A percentile compares a stretch with the other conserved stretches of the same genome.
Evolutionary conservation across 2,113 vertebrate genomes (phyloP).

Genomic region (Desmodus rotundus): DNA sequence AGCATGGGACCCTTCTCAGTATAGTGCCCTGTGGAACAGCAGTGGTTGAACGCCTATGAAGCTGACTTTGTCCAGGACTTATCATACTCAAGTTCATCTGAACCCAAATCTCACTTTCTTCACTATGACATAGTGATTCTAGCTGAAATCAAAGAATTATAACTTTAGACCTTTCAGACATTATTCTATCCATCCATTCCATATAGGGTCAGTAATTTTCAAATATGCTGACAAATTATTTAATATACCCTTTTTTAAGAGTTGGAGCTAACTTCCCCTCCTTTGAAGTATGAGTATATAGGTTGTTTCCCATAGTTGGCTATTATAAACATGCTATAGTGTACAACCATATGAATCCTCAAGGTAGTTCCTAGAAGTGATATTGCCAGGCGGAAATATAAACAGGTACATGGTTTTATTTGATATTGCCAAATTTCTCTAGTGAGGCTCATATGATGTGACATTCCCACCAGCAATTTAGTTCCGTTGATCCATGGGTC

Average conservation of each 20-base stretch:
- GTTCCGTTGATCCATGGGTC: neutral
- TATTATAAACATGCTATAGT: neutral
- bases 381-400: neutral
- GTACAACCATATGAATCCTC: neutral
- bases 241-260: neutral
- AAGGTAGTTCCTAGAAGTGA: neutral
- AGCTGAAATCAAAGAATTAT: neutral
- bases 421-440: neutral
- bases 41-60: neutral
- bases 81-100: neutral
- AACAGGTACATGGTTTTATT: neutral
- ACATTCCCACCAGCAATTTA: neutral
- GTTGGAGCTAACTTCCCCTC: neutral
- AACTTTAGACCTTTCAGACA: neutral
- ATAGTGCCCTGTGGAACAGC: neutral
- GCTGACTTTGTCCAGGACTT: neutral
- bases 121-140: neutral
- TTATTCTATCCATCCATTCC: neutral
- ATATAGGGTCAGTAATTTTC: neutral
- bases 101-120: neutral
- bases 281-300: neutral
- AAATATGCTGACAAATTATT: neutral
- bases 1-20: neutral
- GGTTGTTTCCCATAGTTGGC: neutral
- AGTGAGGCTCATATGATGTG: neutral